A percentile compares a stretch with the other conserved stretches of the same genome.
These are phyloP conservation scores for Amphiprion percula DNA, from an alignment of 2,113 vertebrate genomes.

Conservation along the genomic window DNA sequence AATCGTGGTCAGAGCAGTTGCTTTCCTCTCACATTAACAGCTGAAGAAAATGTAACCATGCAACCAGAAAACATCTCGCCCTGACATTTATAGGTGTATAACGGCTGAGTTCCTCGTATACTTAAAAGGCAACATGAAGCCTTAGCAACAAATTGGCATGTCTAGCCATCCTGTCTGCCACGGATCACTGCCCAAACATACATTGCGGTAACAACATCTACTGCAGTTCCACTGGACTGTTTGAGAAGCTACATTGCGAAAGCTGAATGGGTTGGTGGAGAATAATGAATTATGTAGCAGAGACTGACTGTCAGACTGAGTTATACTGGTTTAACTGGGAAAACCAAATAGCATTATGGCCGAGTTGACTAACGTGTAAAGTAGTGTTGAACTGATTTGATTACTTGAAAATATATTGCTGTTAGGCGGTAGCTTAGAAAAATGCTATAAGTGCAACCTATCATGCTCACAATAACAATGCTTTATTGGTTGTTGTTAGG, in stretches of 20 bases:
- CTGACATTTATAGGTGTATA: conserved; percentile 60
- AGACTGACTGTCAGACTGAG: neutral
- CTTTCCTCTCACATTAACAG: conserved; percentile 13
- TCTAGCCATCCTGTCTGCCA: conserved; percentile 42
- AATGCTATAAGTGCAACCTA: too few relatives aligned
- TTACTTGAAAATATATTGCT: too few relatives aligned
- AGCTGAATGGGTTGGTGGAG: neutral
- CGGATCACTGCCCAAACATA: conserved; percentile 53
- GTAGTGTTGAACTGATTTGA: too few relatives aligned
- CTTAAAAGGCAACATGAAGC: conserved; percentile 29
- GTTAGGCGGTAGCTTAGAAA: too few relatives aligned
- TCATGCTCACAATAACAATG: too few relatives aligned
- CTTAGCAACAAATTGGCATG: conserved; percentile 47
- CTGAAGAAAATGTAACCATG: conserved; percentile 2
- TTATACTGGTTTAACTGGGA: neutral
- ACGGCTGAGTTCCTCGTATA: neutral
- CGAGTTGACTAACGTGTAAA: neutral
- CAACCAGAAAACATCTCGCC: conserved; percentile 23
- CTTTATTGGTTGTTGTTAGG: too few relatives aligned
- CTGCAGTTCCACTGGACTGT: conserved; percentile 17
- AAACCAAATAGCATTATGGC: neutral
- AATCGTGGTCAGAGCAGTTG: conserved; percentile 6
- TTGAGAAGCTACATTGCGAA: conserved; percentile 4
- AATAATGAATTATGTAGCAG: conserved; percentile 10
- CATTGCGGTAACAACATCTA: conserved; percentile 11